Evolutionary conservation across 2,113 vertebrate genomes (phyloP), one percentile per base, ranked within the genome.

Genomic region (Turnix velox): DNA sequence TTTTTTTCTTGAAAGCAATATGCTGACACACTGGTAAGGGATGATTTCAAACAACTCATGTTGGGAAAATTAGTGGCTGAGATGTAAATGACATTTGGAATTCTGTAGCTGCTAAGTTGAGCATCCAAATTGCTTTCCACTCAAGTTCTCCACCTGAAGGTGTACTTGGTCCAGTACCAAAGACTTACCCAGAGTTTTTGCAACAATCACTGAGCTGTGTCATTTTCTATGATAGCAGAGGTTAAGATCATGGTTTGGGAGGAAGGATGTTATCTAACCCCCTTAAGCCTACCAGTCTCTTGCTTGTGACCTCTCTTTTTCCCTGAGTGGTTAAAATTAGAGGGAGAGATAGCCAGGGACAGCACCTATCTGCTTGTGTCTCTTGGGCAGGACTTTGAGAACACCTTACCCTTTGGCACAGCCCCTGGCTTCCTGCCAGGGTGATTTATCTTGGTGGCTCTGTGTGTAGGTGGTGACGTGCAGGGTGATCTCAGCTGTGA

Each of bases 131-230:
- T 35, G 19, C 33, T 61, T 84, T 77, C 46, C 59, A 42, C 28
- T 72, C 18, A 65, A 37, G 20, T 69, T 87, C 33, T 85, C 33
- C 46, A 39, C 31, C 15, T 58, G 55, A 25, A 66, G 22, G 3
- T 86, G 14, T 2, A 3, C 16, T 65, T 0, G 0, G 3, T 40
- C 42, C 13, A 6, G 19, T 88, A 67, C 52, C 58, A 83, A 59
- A 58, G 37, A 6, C 33, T 73, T 90, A 15, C 19, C 22, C 15
- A 30, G 75, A 55, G 37, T 24, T 79, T 85, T 79, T 87, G 66
- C 71, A 72, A 31, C 23, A 72, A 31, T 19, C 2, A 2, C 24
- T 75, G 45, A 31, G 33, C 25, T 76, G 8, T 62, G 42, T 73
- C 59, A 57, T 57, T 19, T 84, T 24, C 59, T 77, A 28, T 35